A percentile compares a stretch with the other conserved stretches of the same genome.
These are phyloP conservation scores for Osmerus mordax DNA, from an alignment of 2,113 vertebrate genomes.

Conservation along the genomic window DNA sequence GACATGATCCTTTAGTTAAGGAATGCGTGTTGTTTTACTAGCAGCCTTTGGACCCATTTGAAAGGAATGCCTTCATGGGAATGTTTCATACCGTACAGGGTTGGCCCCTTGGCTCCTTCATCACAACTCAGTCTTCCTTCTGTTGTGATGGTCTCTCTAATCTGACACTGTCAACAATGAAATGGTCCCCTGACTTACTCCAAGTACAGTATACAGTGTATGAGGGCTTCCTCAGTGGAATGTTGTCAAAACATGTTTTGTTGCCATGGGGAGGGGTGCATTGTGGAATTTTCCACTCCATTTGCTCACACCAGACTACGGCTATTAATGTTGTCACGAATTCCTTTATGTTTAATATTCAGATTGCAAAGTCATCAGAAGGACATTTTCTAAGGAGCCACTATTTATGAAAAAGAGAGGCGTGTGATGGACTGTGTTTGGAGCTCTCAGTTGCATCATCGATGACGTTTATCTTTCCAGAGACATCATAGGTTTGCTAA, in stretches of 20 bases:
- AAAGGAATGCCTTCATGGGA: slow-evolving; percentile 7
- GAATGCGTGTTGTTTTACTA: slow-evolving; percentile 4
- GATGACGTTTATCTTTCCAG: too few species aligned
- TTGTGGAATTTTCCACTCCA: slow-evolving; percentile 48
- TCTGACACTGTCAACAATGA: slow-evolving; percentile 8
- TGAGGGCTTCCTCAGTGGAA: slow-evolving; percentile 25
- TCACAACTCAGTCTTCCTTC: neutral
- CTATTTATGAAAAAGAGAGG: too few species aligned
- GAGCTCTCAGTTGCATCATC: too few species aligned
- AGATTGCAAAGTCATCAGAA: too few species aligned
- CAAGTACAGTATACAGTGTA: slow-evolving; percentile 13
- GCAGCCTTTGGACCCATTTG: slow-evolving; percentile 14
- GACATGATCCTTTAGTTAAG: slow-evolving; percentile 10
- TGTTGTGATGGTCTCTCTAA: neutral
- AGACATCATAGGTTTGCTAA: too few species aligned
- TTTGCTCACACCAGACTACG: neutral
- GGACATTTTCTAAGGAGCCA: too few species aligned
- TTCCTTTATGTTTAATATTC: too few species aligned
- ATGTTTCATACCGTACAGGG: neutral
- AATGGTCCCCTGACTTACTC: slow-evolving; percentile 2
- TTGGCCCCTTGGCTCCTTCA: neutral
- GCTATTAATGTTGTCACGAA: slow-evolving; percentile 4
- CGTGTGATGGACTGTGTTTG: too few species aligned
- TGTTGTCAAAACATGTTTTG: slow-evolving; percentile 60
- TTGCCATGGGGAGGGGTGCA: slow-evolving; percentile 24